Base-by-base conservation (phyloP, 2,888 invertebrate species). In the Lochmaea crataegi region DNA sequence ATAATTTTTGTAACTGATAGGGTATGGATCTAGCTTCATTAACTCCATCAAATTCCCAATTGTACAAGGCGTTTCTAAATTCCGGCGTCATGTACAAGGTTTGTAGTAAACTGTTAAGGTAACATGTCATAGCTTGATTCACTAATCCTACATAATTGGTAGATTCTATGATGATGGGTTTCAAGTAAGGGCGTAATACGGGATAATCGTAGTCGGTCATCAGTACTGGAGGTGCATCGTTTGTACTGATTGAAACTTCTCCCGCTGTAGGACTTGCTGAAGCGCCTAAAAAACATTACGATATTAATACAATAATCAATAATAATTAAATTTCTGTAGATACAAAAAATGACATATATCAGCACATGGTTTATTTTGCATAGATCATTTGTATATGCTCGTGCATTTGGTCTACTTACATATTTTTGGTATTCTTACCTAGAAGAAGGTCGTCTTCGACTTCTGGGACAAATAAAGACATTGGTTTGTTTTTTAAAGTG, bases 101-200 rank as follows among this genome's bases (percentile, higher is more conserved):
- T 87, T 96, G 96, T 32, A 96, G 88, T 61, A 96, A 88, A 86
- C 95, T 95, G 87, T 96, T 96, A 72, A 96, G 88, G 85, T 96
- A 96, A 84, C 96, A 96, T 0, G 96, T 96, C 96, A 96, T 96
- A 1, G 96, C 96, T 86, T 96, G 94, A 86, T 96, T 96, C 10
- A 95, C 94, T 65, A 96, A 88, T 48, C 95, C 96, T 11, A 95
- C 94, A 85, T 93, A 94, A 73, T 83, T 85, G 48, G 81, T 79
- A 12, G 81, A 76, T 69, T 83, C 84, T 26, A 73, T 73, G 11
- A 75, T 57, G 53, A 75, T 68, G 5, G 77, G 74, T 51, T 72
- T 75, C 18, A 72, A 53, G 9, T 72, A 65, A n/a, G 72, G 58
- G 9, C 74, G 74, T 2, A 69, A 68, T 11, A 73, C 64, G 1